phyloP scores from a whole-genome alignment of 2,888 invertebrate genomes.

The Lamellibrachia satsuma region DNA sequence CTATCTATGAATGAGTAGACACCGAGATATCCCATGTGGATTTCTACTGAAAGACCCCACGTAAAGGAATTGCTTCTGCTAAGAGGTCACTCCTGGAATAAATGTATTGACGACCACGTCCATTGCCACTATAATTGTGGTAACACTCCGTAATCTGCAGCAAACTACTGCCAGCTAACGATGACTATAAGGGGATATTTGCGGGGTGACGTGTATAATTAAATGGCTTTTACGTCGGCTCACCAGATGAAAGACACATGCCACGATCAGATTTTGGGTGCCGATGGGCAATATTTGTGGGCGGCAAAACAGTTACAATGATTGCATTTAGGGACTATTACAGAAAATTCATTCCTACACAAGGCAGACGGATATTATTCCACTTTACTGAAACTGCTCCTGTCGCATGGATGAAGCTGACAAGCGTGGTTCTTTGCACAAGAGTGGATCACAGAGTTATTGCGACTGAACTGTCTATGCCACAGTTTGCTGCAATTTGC shows the following conservation, averaged over 20 bases:
- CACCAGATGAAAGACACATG: not conserved
- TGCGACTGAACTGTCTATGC: not conserved
- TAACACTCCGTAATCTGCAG: not conserved
- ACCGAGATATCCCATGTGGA: too few species aligned
- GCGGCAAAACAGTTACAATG: conserved; percentile 8
- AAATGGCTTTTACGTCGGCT: conserved; percentile 4
- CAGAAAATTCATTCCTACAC: not conserved
- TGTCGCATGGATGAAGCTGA: not conserved
- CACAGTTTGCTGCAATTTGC: not conserved
- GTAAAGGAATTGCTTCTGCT: not conserved
- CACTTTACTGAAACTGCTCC: not conserved
- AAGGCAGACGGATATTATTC: not conserved
- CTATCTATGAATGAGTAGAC: too few species aligned
- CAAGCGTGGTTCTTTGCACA: not conserved
- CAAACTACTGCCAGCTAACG: not conserved
- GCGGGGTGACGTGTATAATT: not conserved
- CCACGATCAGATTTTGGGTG: not conserved
- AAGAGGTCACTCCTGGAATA: not conserved
- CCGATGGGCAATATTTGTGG: not conserved
- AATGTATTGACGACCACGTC: not conserved
- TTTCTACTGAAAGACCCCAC: not conserved
- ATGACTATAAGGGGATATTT: not conserved
- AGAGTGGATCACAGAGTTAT: conserved; percentile 10
- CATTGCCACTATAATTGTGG: not conserved
- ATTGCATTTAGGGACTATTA: conserved; percentile 5